Base-by-base conservation (phyloP, 2,888 invertebrate species). In the Tubulanus polymorphus region DNA sequence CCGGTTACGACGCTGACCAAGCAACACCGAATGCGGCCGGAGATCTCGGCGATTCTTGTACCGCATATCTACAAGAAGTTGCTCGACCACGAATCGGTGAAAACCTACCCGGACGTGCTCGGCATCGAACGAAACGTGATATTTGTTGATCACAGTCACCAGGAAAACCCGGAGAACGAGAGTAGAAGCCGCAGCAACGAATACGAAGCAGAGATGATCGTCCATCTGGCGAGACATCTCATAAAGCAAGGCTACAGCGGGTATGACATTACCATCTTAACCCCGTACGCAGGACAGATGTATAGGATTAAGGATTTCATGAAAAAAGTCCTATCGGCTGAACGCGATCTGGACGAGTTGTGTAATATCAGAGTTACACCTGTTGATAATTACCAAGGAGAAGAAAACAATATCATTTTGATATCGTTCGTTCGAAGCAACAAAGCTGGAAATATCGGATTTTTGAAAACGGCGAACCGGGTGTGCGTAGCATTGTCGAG, bases 331-430 rank as follows among this genome's bases (percentile, higher is more conserved):
- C 25, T 10, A 10, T 37, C 41, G n/a, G n/a, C 26, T 23, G n/a
- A n/a, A n/a, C 35, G 35, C 10, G 15, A 41, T 23, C 5, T 20
- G 23, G 15, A 41, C 6, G 15, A 5, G 15, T 41, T 41, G 6
- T 8, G 15, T 5, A 81, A 83, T 35, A 82, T 88, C 8, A 81
- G 83, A 60, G 83, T 88, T 23, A 83, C 85, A 0, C 85, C 86
- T 0, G 86, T 90, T 1, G 90, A 91, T 73, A 89, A 88, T 72
- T 91, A 85, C 68, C 91, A 91, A 80, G 90, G 91, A 0, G 87
- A 89, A 70, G 90, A 69, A 54, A 69, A 67, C 59, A 62, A 67
- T 45, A 64, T 70, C 28, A 60, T 70, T n/a, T 32, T 70, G 8
- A 52, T 70, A 25, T 70, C 69, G 3, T 57, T 70, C 8, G 69